Evolutionary conservation across 2,113 vertebrate species (phyloP), one percentile per base, ranked within the genome.

Genomic region (Lichenostomus cassidix): DNA sequence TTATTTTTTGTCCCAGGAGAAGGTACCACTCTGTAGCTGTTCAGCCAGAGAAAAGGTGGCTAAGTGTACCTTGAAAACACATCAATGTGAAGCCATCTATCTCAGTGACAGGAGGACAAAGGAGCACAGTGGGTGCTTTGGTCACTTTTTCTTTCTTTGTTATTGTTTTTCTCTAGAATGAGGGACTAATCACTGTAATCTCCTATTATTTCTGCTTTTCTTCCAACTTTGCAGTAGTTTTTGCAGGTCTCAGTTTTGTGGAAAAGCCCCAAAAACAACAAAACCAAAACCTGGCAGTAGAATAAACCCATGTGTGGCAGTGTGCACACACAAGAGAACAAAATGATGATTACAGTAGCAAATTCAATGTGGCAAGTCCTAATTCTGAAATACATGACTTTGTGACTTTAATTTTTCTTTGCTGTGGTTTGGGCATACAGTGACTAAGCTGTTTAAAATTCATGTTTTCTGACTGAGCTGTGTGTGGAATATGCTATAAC

Each of bases 121-220:
- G 60, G 86, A 86, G 75, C 7, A 1, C 76, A 71, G 68, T 0
- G 1, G 76, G 73, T 28, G 29, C 65, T 77, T 59, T 39, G 20
- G 73, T 55, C 89, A 77, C 50, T 60, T 83, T 90, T 86, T 76
- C 53, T 69, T 91, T 52, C 53, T 68, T 74, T 90, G 52, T 82
- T 94, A 42, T 8, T 83, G 70, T 85, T 92, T 84, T 83, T 82
- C 70, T 83, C 41, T 67, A 70, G 46, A 91, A 75, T 65, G 33
- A 29, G 24, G 55, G 59, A 44, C 59, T 83, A 67, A 80, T 95
- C 49, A 25, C 50, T 53, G 23, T 73, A 73, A 68, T 86, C 50
- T 80, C 69, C 31, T 71, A 52, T 80, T 91, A 52, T 78, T 96
- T 94, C 92, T 94, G 20, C 42, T 82, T 92, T 77, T 49, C 58